Conservation (phyloP, 2,888 invertebrate species). For the Melitaea athalia region DNA sequence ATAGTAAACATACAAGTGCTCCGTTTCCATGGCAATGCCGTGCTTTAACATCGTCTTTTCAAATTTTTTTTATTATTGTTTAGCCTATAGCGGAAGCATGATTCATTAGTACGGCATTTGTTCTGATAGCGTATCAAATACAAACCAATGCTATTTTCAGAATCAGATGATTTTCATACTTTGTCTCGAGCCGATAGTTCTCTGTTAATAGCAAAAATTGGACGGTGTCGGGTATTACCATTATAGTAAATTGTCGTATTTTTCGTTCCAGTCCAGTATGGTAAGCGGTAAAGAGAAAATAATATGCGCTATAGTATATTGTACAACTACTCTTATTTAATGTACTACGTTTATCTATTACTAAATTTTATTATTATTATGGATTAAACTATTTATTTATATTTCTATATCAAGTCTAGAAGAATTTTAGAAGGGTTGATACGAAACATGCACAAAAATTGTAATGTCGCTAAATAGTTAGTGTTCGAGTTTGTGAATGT, state of each 20-base stretch:
- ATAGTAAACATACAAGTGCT: not conserved
- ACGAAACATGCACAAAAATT: slow-evolving; percentile 29
- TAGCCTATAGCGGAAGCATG: slow-evolving; percentile 28
- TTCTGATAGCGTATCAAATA: slow-evolving; percentile 62
- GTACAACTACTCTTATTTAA: slow-evolving; percentile 26
- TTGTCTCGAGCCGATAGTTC: slow-evolving; percentile 98
- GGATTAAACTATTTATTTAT: slow-evolving; percentile 26
- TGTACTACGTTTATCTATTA: slow-evolving; percentile 40
- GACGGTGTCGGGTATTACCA: slow-evolving; percentile 52
- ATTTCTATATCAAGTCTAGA: slow-evolving; percentile 29
- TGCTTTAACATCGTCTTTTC: not conserved
- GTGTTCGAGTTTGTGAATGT: slow-evolving; percentile 25
- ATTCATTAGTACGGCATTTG: slow-evolving; percentile 28
- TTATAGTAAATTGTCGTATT: slow-evolving; percentile 47
- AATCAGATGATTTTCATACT: slow-evolving; percentile 98
- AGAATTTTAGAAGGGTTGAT: slow-evolving; percentile 24
- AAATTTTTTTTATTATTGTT: not conserved
- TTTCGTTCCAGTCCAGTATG: slow-evolving; percentile 72
- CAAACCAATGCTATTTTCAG: slow-evolving; percentile 97
- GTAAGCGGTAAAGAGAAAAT: slow-evolving; percentile 80
- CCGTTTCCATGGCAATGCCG: not conserved
- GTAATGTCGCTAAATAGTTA: slow-evolving; percentile 19
- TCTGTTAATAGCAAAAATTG: slow-evolving; percentile 83
- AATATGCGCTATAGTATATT: slow-evolving; percentile 72
- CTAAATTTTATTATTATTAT: slow-evolving; percentile 7